These are phyloP conservation scores for Branchellion lobata DNA, from an alignment of 2,888 invertebrate genomes.

Conservation along the genomic window DNA sequence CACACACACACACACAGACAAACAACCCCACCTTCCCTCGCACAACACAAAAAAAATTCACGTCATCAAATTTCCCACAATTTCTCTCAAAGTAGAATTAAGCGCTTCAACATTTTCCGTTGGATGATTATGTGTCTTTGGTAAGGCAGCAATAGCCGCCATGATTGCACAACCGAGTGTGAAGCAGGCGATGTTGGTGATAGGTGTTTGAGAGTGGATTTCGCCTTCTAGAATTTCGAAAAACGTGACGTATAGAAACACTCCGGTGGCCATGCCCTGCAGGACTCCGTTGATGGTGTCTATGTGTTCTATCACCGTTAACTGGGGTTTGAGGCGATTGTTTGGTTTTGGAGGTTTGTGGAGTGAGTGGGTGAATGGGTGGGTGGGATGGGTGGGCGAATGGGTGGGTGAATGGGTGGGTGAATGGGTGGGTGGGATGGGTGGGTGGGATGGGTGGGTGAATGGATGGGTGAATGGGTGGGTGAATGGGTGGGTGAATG, in stretches of 20 bases:
- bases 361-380: neutral
- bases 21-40: neutral
- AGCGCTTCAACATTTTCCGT: neutral
- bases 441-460: neutral
- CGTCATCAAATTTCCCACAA: too few relatives aligned
- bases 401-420: neutral
- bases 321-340: too few relatives aligned
- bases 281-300: constrained; percentile 62
- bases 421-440: neutral
- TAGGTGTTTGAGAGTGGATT: constrained; percentile 11
- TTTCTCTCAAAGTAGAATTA: too few relatives aligned
- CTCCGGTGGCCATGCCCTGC: constrained; percentile 87
- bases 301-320: neutral
- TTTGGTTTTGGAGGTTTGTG: too few relatives aligned
- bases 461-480: too few relatives aligned
- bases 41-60: neutral
- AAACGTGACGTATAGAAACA: constrained; percentile 88
- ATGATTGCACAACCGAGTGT: constrained; percentile 4
- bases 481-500: neutral
- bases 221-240: constrained; percentile 77
- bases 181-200: constrained; percentile 4
- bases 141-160: constrained; percentile 26
- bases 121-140: neutral
- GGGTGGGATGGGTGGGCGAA: neutral
- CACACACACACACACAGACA: too few relatives aligned